Conservation (phyloP, 1,140 invertebrate species). For the Choristoneura fumiferana region DNA sequence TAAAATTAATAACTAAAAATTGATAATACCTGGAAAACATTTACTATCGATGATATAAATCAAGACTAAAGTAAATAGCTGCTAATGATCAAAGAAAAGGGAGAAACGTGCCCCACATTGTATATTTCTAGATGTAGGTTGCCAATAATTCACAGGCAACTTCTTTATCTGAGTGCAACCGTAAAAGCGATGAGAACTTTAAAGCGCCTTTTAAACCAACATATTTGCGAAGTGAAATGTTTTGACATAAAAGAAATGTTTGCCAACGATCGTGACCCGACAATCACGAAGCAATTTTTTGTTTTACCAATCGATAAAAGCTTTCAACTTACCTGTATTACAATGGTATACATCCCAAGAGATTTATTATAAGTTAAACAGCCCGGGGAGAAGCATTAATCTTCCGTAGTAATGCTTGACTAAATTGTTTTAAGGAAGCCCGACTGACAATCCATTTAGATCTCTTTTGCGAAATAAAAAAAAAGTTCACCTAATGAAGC, state of each 20-base stretch:
- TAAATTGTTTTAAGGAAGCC: conserved; percentile 45
- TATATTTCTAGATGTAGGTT: conserved; percentile 5
- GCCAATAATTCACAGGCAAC: conserved; percentile 6
- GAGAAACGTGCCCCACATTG: neutral
- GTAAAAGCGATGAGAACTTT: conserved; percentile 10
- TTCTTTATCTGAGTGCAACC: conserved; percentile 1
- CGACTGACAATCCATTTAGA: conserved; percentile 41
- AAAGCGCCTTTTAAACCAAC: conserved; percentile 22
- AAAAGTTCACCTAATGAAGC: conserved; percentile 44
- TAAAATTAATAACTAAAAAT: too few relatives aligned
- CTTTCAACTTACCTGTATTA: conserved; percentile 32
- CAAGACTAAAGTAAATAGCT: neutral
- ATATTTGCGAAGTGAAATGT: conserved; percentile 20
- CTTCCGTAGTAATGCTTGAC: conserved; percentile 31
- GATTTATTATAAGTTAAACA: conserved; percentile 37
- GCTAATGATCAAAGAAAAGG: neutral
- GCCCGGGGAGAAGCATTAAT: conserved; percentile 35
- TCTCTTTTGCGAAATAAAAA: conserved; percentile 38
- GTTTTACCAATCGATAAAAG: conserved; percentile 38
- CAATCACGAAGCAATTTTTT: conserved; percentile 42
- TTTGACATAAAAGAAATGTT: conserved; percentile 26
- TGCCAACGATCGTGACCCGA: conserved; percentile 33
- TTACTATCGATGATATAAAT: neutral
- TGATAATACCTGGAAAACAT: too few relatives aligned
- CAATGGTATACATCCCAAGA: conserved; percentile 26